These are phyloP conservation scores for Chaetophractus vellerosus DNA, from an alignment of 2,797 vertebrate species.

Conservation along the genomic window DNA sequence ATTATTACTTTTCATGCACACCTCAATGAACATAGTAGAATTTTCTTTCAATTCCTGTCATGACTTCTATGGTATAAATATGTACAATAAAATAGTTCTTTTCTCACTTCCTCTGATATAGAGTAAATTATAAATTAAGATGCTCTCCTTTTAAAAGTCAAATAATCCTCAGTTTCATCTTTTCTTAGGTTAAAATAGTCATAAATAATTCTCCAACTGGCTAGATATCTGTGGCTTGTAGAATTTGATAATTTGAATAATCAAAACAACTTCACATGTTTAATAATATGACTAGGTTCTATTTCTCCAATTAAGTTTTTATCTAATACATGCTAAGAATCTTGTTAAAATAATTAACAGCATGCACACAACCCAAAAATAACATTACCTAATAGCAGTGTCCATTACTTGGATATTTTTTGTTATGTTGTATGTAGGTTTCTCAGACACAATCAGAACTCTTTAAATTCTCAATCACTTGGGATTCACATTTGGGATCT, in stretches of 20 bases:
- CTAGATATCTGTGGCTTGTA: conserved; percentile 3
- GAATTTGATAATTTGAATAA: conserved; percentile 70
- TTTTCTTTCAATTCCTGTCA: conserved; percentile 69
- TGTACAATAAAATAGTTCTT: conserved; percentile 67
- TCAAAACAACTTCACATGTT: neutral
- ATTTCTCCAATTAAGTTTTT: neutral
- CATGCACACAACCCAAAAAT: neutral
- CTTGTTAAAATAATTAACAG: neutral
- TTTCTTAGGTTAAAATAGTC: conserved; percentile 49
- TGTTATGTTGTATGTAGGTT: neutral
- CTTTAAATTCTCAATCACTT: neutral
- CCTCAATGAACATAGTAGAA: conserved; percentile 66
- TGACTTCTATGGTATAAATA: conserved; percentile 67
- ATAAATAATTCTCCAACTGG: conserved; percentile 25
- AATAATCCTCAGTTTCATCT: conserved; percentile 62
- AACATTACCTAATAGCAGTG: neutral
- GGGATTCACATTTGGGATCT: neutral
- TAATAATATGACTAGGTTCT: neutral
- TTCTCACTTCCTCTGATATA: neutral
- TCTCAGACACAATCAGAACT: neutral
- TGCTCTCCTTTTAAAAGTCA: conserved; percentile 67
- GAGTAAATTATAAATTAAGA: conserved; percentile 62
- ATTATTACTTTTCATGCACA: conserved; percentile 70
- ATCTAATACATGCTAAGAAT: neutral
- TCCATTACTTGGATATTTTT: conserved; percentile 12